A percentile compares a stretch with the other conserved stretches of the same genome.
These are phyloP conservation scores for Cydia strobilella DNA, from an alignment of 1,140 invertebrate genomes.

Conservation along the genomic window DNA sequence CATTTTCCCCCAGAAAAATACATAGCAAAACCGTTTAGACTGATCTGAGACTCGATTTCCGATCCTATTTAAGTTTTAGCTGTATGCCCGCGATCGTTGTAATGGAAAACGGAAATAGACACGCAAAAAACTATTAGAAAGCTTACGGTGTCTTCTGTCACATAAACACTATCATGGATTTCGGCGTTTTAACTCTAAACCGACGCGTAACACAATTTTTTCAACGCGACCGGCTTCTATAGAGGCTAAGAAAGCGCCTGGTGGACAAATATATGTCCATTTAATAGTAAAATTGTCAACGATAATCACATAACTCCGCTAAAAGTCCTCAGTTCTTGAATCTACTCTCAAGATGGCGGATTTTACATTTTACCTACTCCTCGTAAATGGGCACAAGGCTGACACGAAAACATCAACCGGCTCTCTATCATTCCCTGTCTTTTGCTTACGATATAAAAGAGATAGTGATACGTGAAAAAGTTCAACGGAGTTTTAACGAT, in stretches of 20 bases:
- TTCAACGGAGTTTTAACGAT: constrained; percentile 66
- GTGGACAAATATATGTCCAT: constrained; percentile 61
- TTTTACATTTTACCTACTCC: constrained; percentile 80
- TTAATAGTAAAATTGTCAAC: constrained; percentile 77
- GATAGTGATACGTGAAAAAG: constrained; percentile 70
- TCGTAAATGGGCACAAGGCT: constrained; percentile 80
- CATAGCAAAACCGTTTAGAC: constrained; percentile 56
- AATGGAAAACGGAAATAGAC: constrained; percentile 78
- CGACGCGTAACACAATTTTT: constrained; percentile 57
- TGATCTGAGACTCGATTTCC: constrained; percentile 49
- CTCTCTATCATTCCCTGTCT: constrained; percentile 75
- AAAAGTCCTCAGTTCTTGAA: constrained; percentile 79
- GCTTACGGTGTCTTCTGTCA: constrained; percentile 79
- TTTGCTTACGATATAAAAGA: constrained; percentile 64
- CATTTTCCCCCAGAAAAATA: constrained; percentile 73
- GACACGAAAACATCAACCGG: constrained; percentile 80
- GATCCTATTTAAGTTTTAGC: constrained; percentile 74
- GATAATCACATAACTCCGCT: constrained; percentile 73
- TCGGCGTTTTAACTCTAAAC: constrained; percentile 67
- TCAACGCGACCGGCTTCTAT: constrained; percentile 57
- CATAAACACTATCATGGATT: constrained; percentile 79
- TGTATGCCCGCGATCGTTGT: constrained; percentile 73
- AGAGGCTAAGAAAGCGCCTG: constrained; percentile 53
- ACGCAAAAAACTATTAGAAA: constrained; percentile 80
- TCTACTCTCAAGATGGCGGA: constrained; percentile 81